Percentiles rank a stretch among this genome's conserved stretches.
Evolutionary conservation across 1,140 invertebrate genomes (phyloP).

Genomic region (Cryptotermes secundus): DNA sequence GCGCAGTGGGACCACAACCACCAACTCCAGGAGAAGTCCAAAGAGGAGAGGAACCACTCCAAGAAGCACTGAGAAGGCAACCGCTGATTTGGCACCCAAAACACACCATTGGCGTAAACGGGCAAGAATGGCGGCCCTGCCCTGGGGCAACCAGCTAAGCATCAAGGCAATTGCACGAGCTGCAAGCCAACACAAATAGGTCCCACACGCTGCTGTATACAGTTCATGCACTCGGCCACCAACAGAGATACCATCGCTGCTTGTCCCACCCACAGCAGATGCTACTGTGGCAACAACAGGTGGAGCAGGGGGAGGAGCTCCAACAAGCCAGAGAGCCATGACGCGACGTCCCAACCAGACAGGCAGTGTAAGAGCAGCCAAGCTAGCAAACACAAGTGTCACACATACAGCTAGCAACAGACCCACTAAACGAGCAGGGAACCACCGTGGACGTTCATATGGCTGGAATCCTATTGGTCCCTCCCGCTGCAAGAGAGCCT

Average conservation of each 20-base stretch:
- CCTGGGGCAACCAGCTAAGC: conserved; percentile 84
- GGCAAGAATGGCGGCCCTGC: conserved; percentile 71
- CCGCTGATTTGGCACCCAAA: conserved; percentile 63
- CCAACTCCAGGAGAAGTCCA: conserved; percentile 86
- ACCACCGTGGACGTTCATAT: conserved; percentile 81
- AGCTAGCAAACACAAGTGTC: conserved; percentile 80
- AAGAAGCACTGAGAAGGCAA: conserved; percentile 77
- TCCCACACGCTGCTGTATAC: conserved; percentile 91
- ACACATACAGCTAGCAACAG: conserved; percentile 79
- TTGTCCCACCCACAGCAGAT: conserved; percentile 43
- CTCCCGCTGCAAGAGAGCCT: conserved; percentile 76
- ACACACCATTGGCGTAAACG: conserved; percentile 54
- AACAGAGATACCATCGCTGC: background rate
- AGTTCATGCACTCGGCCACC: conserved; percentile 81
- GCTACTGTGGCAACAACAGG: conserved; percentile 45
- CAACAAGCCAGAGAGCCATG: conserved; percentile 80
- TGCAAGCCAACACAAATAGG: conserved; percentile 90
- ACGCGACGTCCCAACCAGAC: conserved; percentile 85
- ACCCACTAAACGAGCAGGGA: conserved; percentile 72
- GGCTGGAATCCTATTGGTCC: conserved; percentile 81
- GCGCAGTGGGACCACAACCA: conserved; percentile 88
- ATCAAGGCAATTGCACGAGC: conserved; percentile 76
- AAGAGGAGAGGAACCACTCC: conserved; percentile 91
- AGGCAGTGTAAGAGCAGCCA: conserved; percentile 83
- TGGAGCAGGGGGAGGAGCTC: conserved; percentile 52